Evolutionary conservation across 2,888 invertebrate genomes (phyloP).

Genomic region (Amblyjoppa fuscipennis): DNA sequence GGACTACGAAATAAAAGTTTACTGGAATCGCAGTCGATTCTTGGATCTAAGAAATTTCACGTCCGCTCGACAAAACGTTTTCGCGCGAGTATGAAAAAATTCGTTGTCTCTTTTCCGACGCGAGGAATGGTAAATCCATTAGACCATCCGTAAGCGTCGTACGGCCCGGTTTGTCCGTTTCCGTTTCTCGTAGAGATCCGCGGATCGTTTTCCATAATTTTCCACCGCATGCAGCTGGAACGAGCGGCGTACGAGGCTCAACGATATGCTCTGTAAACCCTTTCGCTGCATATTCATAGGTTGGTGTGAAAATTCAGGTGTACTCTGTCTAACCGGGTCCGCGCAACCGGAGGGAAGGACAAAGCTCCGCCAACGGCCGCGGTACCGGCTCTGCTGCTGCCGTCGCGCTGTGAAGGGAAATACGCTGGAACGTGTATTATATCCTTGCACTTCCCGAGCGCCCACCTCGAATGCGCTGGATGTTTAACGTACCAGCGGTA

Average conservation of each 20-base stretch:
- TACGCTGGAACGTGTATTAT: conserved; percentile 50
- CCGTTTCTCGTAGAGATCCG: conserved; percentile 5
- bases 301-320: conserved; percentile 55
- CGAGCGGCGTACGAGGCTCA: conserved; percentile 29
- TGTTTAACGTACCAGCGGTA: conserved; percentile 53
- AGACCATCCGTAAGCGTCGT: neutral
- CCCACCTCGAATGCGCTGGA: conserved; percentile 21
- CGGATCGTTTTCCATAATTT: conserved; percentile 57
- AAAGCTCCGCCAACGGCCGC: neutral
- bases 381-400: neutral
- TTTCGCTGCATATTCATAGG: conserved; percentile 62
- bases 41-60: too few species aligned
- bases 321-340: neutral
- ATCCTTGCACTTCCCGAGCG: conserved; percentile 35
- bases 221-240: conserved; percentile 38
- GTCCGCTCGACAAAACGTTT: neutral
- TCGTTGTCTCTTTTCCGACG: neutral
- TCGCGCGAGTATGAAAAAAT: neutral
- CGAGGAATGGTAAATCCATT: neutral
- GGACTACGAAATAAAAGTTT: too few species aligned
- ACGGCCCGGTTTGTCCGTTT: neutral
- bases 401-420: conserved; percentile 31
- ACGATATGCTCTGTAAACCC: conserved; percentile 46
- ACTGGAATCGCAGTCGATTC: too few species aligned
- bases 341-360: neutral